Evolutionary conservation across 2,113 vertebrate species (phyloP), one percentile per base, ranked within the genome.

Genomic region (Poecilia latipinna): DNA sequence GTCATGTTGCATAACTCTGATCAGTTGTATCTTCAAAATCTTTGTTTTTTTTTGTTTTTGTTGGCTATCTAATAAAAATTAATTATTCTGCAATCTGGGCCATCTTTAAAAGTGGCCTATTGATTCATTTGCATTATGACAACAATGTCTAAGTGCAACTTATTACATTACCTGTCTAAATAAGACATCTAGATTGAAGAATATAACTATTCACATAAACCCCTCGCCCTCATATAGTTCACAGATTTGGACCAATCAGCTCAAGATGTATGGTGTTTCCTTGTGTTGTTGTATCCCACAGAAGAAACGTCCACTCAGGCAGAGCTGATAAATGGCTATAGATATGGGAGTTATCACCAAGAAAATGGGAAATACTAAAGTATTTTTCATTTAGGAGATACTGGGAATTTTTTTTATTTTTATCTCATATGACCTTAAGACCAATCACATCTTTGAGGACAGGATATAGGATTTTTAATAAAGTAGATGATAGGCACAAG

Each of bases 321-420:
- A 80, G 74, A 44, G 10, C 75, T 74, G 82, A 84, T 72, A 65
- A 85, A 86, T 76, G 39, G 61, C 70, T 69, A 77, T 69, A 44
- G 72, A 80, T 71, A 57, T 37, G 61, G 35, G 54, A 42, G 6
- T 32, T 63, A 15, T 28, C 24, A 22, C 60, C 48, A 57, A 24
- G 44, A 82, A 66, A 66, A 66, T 70, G 37, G 68, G 61, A 61
- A 68, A 70, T 73, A 17, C 48, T 22, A 29, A 62, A 57, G 35
- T 77, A 31, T 74, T 65, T 70, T 85, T 78, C 62, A 83, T 68
- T 65, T 26, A 12, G 12, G 12, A 78, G 70, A 68, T 29, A 76
- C 54, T 68, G 60, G 67, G 39, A 77, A 74, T 62, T 19, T 61
- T 24, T 35, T 35, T 35, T 2, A 28, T 28, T 37, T 42, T 35